phyloP scores from a whole-genome alignment of 2,797 vertebrate genomes.

The Diplodus sargus region DNA sequence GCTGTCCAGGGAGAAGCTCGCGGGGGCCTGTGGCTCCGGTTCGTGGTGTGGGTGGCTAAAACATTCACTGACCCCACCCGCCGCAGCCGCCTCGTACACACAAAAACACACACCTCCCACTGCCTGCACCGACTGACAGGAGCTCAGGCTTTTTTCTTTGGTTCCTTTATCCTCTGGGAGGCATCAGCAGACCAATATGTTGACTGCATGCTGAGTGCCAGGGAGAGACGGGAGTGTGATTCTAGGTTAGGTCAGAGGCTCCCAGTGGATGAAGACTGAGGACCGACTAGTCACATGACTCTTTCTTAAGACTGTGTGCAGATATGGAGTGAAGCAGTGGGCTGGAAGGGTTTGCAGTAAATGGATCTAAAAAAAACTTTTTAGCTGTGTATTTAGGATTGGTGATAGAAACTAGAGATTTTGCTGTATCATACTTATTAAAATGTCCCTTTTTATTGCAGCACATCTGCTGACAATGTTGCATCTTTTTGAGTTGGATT shows the following conservation, averaged over 20 bases:
- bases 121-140: constrained; percentile 36
- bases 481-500: background rate
- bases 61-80: constrained; percentile 48
- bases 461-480: background rate
- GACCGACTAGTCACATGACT: constrained; percentile 25
- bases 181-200: constrained; percentile 52
- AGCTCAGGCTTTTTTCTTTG: constrained; percentile 36
- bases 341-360: constrained; percentile 15
- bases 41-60: constrained; percentile 65
- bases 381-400: background rate
- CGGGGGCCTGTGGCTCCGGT: constrained; percentile 52
- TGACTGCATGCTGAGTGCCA: constrained; percentile 35
- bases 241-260: constrained; percentile 46
- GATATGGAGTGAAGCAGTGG: constrained; percentile 13
- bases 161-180: constrained; percentile 50
- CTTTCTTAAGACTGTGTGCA: constrained; percentile 10
- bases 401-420: background rate
- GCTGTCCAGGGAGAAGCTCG: constrained; percentile 74
- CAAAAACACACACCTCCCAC: constrained; percentile 44
- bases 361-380: background rate
- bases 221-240: constrained; percentile 37
- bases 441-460: background rate
- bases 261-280: constrained; percentile 32
- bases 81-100: constrained; percentile 30
- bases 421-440: background rate